These are phyloP conservation scores for Chionodraco myersi DNA, from an alignment of 2,113 vertebrate species.

Conservation along the genomic window DNA sequence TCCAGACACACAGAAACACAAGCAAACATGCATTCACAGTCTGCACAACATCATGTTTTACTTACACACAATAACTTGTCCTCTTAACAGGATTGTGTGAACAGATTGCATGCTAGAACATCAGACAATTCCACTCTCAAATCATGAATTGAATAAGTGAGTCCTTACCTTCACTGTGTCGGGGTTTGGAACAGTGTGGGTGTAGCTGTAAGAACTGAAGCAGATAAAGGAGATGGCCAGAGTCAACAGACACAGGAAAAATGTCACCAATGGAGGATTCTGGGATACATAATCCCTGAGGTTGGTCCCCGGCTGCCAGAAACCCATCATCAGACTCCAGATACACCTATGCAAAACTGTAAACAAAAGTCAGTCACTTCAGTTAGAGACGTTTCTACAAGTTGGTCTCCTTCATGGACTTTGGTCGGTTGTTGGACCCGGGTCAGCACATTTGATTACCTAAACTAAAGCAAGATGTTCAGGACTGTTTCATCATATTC, in stretches of 20 bases:
- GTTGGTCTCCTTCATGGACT: background rate
- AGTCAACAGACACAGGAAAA: constrained; percentile 79
- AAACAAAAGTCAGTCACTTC: constrained; percentile 7
- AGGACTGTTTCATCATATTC: background rate
- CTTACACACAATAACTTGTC: background rate
- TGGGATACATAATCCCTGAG: constrained; percentile 69
- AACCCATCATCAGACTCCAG: constrained; percentile 69
- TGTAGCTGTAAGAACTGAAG: constrained; percentile 74
- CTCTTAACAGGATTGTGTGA: background rate
- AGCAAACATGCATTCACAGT: background rate
- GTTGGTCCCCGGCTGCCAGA: constrained; percentile 75
- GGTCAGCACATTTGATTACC: background rate
- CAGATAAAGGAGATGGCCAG: constrained; percentile 78
- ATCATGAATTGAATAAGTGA: background rate
- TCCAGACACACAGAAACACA: constrained; percentile 1
- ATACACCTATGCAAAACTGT: constrained; percentile 23
- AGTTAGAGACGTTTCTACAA: background rate
- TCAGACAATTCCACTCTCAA: background rate
- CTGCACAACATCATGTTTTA: background rate
- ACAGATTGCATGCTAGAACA: background rate
- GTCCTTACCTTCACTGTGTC: constrained; percentile 76
- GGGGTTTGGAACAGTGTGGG: constrained; percentile 78
- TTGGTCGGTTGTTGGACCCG: background rate
- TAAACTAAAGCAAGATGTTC: background rate
- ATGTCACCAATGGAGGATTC: constrained; percentile 80